Evolutionary conservation across 2,888 invertebrate genomes (phyloP), one percentile per base, ranked within the genome.

Genomic region (Slavum lentiscoides): DNA sequence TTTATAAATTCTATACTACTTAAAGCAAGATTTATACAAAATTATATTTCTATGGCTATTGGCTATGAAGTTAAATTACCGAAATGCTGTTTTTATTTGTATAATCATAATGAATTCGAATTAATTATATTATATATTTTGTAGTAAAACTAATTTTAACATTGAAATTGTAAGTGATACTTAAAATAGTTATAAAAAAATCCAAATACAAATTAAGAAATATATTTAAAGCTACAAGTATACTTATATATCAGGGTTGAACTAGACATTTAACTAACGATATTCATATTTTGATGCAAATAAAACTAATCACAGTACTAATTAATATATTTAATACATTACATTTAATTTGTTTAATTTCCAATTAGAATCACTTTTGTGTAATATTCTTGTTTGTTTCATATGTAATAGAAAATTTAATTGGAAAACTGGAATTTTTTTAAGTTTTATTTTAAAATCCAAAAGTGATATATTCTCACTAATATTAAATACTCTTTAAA

Each of bases 111-210:
- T 30, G 9, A 64, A 62, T 30, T 11, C 21, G 1, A 59, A 21
- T 1, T 59, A 59, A 68, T n/a, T 43, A 21, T 61, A 61, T 53
- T 74, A 53, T 30, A n/a, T 30, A 62, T 19, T 9, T 73, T 9
- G 2, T 49, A 72, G n/a, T 53, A 73, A 73, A 13, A 62, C 64
- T 53, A 74, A 55, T 39, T 7, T 53, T 74, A 58, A 21, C 13
- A 62, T 30, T 49, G 30, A 8, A 73, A 73, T 73, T 39, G 4
- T 19, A 64, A 7, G 37, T 64, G 21, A 55, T 49, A 13, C 11
- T 37, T 49, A 53, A 64, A 64, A 37, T 37, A 62, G 19, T 74
- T 17, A 39, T 39, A 66, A 55, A 75, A 49, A 43, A 75, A 66
- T 39, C 39, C 74, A 74, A 74, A 55, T 21, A 17, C 55, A 23